Evolutionary conservation across 2,888 invertebrate genomes (phyloP), one percentile per base, ranked within the genome.

Genomic region (Thecophora atra): DNA sequence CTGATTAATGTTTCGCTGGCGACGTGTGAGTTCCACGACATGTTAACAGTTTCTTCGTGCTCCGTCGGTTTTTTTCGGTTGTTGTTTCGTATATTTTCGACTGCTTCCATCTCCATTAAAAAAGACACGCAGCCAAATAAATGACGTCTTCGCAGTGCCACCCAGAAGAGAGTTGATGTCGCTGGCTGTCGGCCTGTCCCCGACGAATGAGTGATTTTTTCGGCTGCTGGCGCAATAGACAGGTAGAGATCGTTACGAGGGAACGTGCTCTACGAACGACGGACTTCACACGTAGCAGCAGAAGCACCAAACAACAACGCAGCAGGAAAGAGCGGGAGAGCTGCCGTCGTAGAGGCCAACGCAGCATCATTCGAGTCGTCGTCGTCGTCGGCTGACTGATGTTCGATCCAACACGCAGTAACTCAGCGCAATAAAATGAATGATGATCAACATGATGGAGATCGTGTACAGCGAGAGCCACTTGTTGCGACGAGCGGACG

Each of bases 1-100:
- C 75, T 81, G 79, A 82, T 82, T 82, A 79, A 82, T 81, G 82
- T 78, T 75, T 74, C 74, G 24, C 51, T 76, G 79, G 76, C 78
- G 76, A 79, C 79, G 82, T 81, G 82, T 81, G 81, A 81, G 81
- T 82, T 82, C 81, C 77, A 77, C 65, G 74, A 72, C 74, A 72
- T 74, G 70, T 73, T 75, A 77, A 77, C 76, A 78, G 70, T 70
- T 70, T 60, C 62, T n/a, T n/a, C n/a, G n/a, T n/a, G n/a, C n/a
- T n/a, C 24, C 7, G 37, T 28, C 47, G 24, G 21, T 19, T 28
- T 58, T 26, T 17, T 28, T 44, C 15, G 2, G 13, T 51, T 19
- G 0, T 15, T 52, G 13, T 28, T n/a, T 11, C 66, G n/a, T 26
- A 24, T 21, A 3, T 28, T 28, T 28, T 28, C 11, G 24, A 58